These are phyloP conservation scores for Caloenas nicobarica DNA, from an alignment of 2,113 vertebrate genomes.

Conservation along the genomic window DNA sequence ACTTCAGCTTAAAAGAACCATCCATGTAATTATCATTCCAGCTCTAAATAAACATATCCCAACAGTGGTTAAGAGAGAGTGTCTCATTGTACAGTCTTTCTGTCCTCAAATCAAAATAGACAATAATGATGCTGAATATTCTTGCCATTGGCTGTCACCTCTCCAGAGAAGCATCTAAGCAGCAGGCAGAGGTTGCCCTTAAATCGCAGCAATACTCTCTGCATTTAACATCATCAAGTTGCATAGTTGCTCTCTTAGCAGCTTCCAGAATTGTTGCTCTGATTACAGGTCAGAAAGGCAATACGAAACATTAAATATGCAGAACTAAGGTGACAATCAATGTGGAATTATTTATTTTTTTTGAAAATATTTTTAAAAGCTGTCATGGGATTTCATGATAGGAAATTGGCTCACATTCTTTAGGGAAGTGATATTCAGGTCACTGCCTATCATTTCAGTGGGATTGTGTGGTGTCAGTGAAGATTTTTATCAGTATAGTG, in stretches of 20 bases:
- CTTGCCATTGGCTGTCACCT: neutral
- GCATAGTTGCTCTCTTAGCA: neutral
- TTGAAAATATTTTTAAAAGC: neutral
- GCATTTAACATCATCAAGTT: neutral
- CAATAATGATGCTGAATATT: neutral
- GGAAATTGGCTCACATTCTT: neutral
- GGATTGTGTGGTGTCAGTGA: neutral
- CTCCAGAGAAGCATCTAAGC: neutral
- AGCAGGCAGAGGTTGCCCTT: neutral
- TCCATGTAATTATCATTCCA: conserved; percentile 75
- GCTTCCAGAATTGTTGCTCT: neutral
- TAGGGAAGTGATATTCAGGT: neutral
- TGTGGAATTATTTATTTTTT: neutral
- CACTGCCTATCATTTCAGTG: neutral
- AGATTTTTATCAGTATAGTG: neutral
- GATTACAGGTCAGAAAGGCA: neutral
- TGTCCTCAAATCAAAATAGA: conserved; percentile 47
- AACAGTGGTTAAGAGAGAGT: conserved; percentile 56
- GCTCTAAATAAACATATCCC: conserved; percentile 73
- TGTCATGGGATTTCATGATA: neutral
- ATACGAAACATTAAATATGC: neutral
- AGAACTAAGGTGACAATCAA: neutral
- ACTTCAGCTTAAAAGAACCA: conserved; percentile 60
- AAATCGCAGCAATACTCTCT: neutral
- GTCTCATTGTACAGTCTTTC: conserved; percentile 16